These are phyloP conservation scores for Toxotes lorentzi DNA, from an alignment of 2,797 vertebrate species.

Conservation along the genomic window DNA sequence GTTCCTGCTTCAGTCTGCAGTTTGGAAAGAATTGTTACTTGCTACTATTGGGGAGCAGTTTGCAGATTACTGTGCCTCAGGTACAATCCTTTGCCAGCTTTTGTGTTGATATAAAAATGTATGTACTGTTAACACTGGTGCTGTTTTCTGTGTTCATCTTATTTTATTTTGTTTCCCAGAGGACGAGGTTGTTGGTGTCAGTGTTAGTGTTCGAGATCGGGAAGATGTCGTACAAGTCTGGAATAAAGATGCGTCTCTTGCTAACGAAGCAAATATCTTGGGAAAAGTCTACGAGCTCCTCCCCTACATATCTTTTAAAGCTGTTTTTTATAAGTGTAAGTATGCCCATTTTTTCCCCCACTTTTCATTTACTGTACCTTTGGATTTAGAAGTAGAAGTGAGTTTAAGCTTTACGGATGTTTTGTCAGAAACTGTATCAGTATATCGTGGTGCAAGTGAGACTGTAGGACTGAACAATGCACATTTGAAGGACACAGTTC, in stretches of 20 bases:
- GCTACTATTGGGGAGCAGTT: slow-evolving; percentile 95
- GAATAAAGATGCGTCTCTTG: slow-evolving; percentile 90
- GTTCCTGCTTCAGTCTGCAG: slow-evolving; percentile 81
- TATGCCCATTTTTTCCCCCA: slow-evolving; percentile 46
- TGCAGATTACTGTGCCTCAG: slow-evolving; percentile 89
- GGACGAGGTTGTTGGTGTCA: slow-evolving; percentile 93
- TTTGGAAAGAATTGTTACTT: slow-evolving; percentile 94
- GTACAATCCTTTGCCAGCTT: slow-evolving; percentile 72
- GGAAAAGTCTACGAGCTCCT: slow-evolving; percentile 92
- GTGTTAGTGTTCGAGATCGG: slow-evolving; percentile 91
- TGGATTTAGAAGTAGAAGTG: background rate
- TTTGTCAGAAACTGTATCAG: background rate
- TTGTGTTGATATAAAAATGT: background rate
- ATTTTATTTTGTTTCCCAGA: slow-evolving; percentile 75
- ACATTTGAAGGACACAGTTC: background rate
- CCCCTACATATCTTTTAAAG: slow-evolving; percentile 91
- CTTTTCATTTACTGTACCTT: background rate
- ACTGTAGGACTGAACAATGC: background rate
- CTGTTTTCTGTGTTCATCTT: background rate
- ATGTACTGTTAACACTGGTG: background rate
- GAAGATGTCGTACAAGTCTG: slow-evolving; percentile 94
- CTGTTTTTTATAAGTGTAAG: slow-evolving; percentile 96
- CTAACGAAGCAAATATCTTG: slow-evolving; percentile 90
- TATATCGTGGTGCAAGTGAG: background rate
- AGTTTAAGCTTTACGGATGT: background rate